Evolutionary conservation across 2,888 invertebrate species (phyloP), one percentile per base, ranked within the genome.

Genomic region (Carcina quercana): DNA sequence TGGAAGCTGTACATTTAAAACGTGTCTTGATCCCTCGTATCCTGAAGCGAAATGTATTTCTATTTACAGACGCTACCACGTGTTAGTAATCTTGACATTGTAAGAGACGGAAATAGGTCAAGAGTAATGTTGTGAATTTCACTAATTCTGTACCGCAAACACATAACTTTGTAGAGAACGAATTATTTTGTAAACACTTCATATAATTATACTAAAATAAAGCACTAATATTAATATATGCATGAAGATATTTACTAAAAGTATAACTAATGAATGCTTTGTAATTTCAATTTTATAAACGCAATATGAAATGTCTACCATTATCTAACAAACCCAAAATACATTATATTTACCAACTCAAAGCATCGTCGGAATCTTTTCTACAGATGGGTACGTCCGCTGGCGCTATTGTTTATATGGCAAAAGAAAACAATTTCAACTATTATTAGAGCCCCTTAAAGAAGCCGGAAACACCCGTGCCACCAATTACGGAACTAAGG

Each of bases 381-480:
- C n/a, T n/a, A n/a, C n/a, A n/a, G n/a, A n/a, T n/a, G n/a, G n/a
- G n/a, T n/a, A n/a, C n/a, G n/a, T n/a, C n/a, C n/a, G n/a, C n/a
- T n/a, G n/a, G 2, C 8, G 7, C 28, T 8, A 28, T 28, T 19
- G 20, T 28, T 19, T 19, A 12, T 20, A 10, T 8, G 4, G 13
- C 10, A 30, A 19, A 13, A 34, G 28, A 39, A 40, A 45, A 38
- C 32, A 42, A 38, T 40, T 32, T n/a, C n/a, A n/a, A 28, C 30
- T 31, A 28, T 28, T 31, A 48, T 53, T 51, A 50, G 45, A 47
- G 32, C 39, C 46, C 47, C 47, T 51, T 45, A 54, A 49, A 59
- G 47, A 62, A 68, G 59, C 60, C 79, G 82, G 80, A 83, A 79
- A 59, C 59, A 66, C 69, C 69, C 82, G 79, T 78, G 78, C 78